Evolutionary conservation across 2,888 invertebrate genomes (phyloP), one percentile per base, ranked within the genome.

Genomic region (Diaprepes abbreviatus): DNA sequence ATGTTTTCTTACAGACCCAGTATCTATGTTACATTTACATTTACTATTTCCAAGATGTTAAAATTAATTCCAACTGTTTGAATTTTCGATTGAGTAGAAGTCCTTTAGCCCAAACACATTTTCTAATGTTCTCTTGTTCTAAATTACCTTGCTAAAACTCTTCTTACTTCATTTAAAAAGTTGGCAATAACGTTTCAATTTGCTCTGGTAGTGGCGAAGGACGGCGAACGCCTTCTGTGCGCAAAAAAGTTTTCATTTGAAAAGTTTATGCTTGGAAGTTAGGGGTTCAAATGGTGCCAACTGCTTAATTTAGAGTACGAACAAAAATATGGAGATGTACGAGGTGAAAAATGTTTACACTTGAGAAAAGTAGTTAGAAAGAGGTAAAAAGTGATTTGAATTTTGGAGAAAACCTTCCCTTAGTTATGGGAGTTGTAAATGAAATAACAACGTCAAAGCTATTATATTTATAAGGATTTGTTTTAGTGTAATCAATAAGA

Each of bases 141-240:
- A n/a, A n/a, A n/a, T n/a, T n/a, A 35, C 48, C 5, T n/a, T n/a
- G 59, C 59, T 14, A 59, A 59, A 59, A 59, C 43, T 59, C 59
- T 17, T 57, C 21, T 59, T 43, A 59, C 59, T 59, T 59, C 59
- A 59, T 59, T 59, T 59, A 59, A 43, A 59, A 59, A 59, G 59
- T 59, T 59, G 10, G 43, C 28, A 40, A 59, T 59, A 59, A 59
- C 43, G 38, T 59, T 59, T 43, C 43, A 59, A 59, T 59, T 59
- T 59, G 59, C 43, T 43, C 59, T 43, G 35, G 33, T 43, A 16
- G 38, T 43, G 43, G 59, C 45, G 40, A 59, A 59, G 43, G 40
- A 43, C 43, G 12, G 16, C 24, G 45, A 28, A 43, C 59, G 31
- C 59, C 59, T 59, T 59, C 31, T 52, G 50, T 10, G 35, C 14